phyloP scores from a whole-genome alignment of 1,140 invertebrate species.

The Hesperophylax magnus region DNA sequence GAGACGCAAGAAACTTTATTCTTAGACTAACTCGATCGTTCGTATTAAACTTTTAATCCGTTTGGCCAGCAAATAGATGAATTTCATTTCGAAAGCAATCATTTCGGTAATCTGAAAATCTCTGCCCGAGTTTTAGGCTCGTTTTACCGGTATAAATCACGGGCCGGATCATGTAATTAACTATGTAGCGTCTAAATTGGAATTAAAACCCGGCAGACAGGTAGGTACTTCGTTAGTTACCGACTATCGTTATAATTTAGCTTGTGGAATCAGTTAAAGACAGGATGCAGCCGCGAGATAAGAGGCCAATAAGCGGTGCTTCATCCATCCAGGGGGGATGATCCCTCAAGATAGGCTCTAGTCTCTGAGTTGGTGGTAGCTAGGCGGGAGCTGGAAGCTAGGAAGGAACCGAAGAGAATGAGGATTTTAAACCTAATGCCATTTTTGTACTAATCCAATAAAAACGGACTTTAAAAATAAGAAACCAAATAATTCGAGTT shows the following conservation, averaged over 20 bases:
- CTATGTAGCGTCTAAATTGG: slow-evolving; percentile 32
- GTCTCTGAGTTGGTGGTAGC: no score
- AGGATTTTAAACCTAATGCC: no score
- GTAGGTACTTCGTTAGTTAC: slow-evolving; percentile 29
- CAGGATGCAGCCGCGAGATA: slow-evolving; percentile 19
- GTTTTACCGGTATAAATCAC: slow-evolving; percentile 34
- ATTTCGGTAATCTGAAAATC: slow-evolving; percentile 29
- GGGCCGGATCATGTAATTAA: slow-evolving; percentile 41
- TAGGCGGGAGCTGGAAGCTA: no score
- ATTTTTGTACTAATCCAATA: no score
- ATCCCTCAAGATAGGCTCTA: not conserved
- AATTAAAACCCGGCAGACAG: slow-evolving; percentile 41
- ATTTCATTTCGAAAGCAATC: slow-evolving; percentile 28
- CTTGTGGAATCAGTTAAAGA: slow-evolving; percentile 15
- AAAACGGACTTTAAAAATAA: no score
- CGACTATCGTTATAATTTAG: slow-evolving; percentile 37
- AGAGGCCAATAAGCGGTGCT: slow-evolving; percentile 41
- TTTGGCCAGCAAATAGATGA: not conserved
- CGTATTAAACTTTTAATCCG: slow-evolving; percentile 23
- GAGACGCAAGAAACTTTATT: not conserved
- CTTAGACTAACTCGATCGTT: not conserved
- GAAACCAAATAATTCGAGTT: no score
- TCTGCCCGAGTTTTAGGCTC: slow-evolving; percentile 12
- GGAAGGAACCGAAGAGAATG: no score
- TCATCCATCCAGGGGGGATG: not conserved